Evolutionary conservation across 2,113 vertebrate genomes (phyloP).

Genomic region (Rostratula benghalensis): DNA sequence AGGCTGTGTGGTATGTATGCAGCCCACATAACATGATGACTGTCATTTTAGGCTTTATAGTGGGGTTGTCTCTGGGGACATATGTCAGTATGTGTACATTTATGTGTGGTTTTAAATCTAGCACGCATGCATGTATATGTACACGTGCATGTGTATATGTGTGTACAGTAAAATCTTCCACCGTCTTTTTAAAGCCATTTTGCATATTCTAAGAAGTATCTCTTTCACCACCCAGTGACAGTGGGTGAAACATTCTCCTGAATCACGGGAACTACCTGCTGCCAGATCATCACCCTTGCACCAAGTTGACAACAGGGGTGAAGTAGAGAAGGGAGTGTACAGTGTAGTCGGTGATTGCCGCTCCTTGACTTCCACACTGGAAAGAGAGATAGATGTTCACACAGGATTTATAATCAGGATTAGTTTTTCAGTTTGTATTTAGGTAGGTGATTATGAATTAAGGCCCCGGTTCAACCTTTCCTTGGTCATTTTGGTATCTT

Average conservation of each 20-base stretch:
- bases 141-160: too few relatives aligned
- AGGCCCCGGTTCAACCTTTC: background rate
- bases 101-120: background rate
- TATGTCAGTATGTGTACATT: background rate
- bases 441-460: background rate
- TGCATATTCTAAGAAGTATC: background rate
- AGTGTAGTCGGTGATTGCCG: background rate
- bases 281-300: background rate
- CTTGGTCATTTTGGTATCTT: background rate
- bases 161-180: background rate
- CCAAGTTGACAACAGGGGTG: fast-evolving
- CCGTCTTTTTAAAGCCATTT: background rate
- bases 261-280: background rate
- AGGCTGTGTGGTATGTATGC: background rate
- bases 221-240: background rate
- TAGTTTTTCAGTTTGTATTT: background rate
- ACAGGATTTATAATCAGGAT: background rate
- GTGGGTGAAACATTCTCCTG: background rate
- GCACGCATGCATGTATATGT: background rate
- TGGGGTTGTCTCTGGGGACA: background rate
- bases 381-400: background rate
- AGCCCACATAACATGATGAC: background rate
- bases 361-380: background rate
- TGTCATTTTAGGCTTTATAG: background rate
- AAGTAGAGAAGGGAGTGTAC: background rate